Base-by-base conservation (phyloP, 1,140 invertebrate genomes). In the Thaumatotibia leucotreta region DNA sequence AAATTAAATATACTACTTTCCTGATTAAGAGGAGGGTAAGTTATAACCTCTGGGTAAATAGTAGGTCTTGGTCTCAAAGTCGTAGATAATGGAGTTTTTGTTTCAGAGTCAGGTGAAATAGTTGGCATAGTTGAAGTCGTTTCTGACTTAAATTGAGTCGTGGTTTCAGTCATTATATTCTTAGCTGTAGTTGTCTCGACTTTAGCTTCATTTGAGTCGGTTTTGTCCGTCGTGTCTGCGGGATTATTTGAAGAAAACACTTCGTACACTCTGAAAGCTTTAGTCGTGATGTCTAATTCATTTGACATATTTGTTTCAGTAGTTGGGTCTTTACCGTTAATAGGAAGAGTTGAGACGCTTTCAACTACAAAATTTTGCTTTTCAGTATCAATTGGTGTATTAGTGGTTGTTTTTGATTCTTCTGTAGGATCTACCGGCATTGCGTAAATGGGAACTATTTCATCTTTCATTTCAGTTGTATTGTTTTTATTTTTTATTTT, bases 251-350 rank as follows among this genome's bases (percentile, higher is more conserved):
- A 68, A 39, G 79, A 54, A 66, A 85, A 88, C 0, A 89, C 81
- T 79, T 90, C 88, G 54, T 86, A 88, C 5, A 89, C 80, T 73
- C 72, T 86, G 68, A 88, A 88, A 8, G 75, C n/a, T 78, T 88
- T 85, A 4, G 86, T 89, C 11, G 86, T 86, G 6, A 64, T 61
- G 45, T 88, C 86, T 50, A 80, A 24, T 20, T 83, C 82, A n/a
- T 80, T 83, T 2, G 72, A 64, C 64, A 71, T 74, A 45, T 83
- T 77, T 14, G 73, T 66, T 66, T 82, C 77, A 45, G 75, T 77
- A 23, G 69, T 72, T 23, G 67, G 31, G 23, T 77, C 82, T 54
- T 82, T 79, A 27, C 71, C 76, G 50, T 83, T 74, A 10, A 89
- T 63, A 1, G 86, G 86, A 31, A 84, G 1, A 17, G 86, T 89